Percentiles rank a stretch among this genome's conserved stretches.
Evolutionary conservation across 2,113 vertebrate species (phyloP).

Genomic region (Strigops habroptila): DNA sequence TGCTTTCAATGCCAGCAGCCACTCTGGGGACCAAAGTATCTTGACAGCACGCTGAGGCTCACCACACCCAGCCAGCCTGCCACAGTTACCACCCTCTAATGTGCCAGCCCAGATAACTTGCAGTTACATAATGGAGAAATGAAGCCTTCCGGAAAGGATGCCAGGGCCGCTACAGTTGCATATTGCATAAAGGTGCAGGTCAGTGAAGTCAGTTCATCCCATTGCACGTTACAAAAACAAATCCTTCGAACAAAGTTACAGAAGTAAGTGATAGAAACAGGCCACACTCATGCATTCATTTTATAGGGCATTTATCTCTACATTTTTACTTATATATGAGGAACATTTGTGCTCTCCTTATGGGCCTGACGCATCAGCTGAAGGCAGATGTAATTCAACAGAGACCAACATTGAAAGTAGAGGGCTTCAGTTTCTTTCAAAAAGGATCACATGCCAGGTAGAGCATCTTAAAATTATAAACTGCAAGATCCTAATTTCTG

Average conservation of each 20-base stretch:
- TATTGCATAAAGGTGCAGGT: neutral
- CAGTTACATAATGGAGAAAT: neutral
- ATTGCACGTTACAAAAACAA: neutral
- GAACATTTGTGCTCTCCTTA: neutral
- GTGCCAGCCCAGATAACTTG: neutral
- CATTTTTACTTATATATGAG: neutral
- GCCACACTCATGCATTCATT: neutral
- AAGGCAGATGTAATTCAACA: neutral
- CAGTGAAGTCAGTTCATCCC: neutral
- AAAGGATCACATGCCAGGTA: neutral
- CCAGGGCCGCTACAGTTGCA: neutral
- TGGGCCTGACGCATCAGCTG: neutral
- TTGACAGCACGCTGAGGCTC: neutral
- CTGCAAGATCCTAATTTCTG: neutral
- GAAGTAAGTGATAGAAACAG: neutral
- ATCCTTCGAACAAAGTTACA: neutral
- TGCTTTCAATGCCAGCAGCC: neutral
- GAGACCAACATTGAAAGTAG: neutral
- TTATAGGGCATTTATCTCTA: neutral
- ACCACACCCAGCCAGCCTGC: neutral
- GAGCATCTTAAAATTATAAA: neutral
- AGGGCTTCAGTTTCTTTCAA: neutral
- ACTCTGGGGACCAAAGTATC: constrained; percentile 25
- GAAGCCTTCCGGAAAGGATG: neutral
- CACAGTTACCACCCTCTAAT: neutral